phyloP scores from a whole-genome alignment of 1,140 invertebrate species.

The Ostrea denselamellosa region DNA sequence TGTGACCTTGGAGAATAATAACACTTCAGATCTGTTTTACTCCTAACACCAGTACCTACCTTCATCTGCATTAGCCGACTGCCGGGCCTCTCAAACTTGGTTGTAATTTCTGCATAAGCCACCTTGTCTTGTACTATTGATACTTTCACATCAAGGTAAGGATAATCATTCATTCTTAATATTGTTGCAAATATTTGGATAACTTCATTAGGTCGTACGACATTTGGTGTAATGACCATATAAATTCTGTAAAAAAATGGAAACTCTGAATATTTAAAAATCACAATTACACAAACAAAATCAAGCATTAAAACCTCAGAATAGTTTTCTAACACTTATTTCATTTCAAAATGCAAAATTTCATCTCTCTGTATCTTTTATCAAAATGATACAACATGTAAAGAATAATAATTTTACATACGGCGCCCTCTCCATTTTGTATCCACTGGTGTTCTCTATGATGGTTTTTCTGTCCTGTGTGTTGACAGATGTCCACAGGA shows the following conservation, averaged over 20 bases:
- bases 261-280: not conserved
- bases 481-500: conserved; percentile 42
- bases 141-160: conserved; percentile 66
- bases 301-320: not conserved
- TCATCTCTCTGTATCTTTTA: not conserved
- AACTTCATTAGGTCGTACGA: conserved; percentile 72
- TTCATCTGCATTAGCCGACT: conserved; percentile 73
- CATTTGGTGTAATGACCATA: conserved; percentile 72
- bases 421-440: conserved; percentile 66
- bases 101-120: conserved; percentile 66
- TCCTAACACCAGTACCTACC: conserved; percentile 58
- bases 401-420: conserved; percentile 36
- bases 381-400: not conserved
- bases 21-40: not conserved
- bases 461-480: conserved; percentile 50
- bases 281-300: not conserved
- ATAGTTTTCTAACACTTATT: not conserved
- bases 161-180: conserved; percentile 69
- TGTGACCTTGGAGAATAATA: too few species aligned
- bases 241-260: conserved; percentile 69
- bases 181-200: conserved; percentile 73
- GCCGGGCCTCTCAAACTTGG: conserved; percentile 71
- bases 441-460: conserved; percentile 55
- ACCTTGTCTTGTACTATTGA: conserved; percentile 70
- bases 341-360: too few species aligned